phyloP scores from a whole-genome alignment of 1,140 invertebrate genomes.

The Glossosoma conforme region DNA sequence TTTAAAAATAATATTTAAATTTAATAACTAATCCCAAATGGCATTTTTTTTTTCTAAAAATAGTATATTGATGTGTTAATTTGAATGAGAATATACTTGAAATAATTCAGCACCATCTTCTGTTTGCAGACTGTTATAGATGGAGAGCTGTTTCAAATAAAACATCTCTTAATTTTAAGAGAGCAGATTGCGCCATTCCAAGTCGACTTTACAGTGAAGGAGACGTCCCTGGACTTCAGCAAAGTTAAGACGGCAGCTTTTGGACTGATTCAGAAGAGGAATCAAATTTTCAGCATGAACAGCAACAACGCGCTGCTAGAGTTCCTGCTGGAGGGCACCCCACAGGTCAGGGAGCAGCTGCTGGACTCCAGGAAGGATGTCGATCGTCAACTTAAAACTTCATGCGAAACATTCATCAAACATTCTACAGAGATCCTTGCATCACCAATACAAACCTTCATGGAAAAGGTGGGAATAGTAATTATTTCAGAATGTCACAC shows the following conservation, averaged over 20 bases:
- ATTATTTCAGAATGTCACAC: too few species aligned
- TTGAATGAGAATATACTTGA: too few species aligned
- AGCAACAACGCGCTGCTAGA: conserved; percentile 89
- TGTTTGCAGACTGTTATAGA: conserved; percentile 67
- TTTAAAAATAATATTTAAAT: too few species aligned
- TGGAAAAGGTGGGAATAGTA: conserved; percentile 63
- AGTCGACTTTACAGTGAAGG: conserved; percentile 90
- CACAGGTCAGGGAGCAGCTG: conserved; percentile 86
- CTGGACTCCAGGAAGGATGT: conserved; percentile 94
- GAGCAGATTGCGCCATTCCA: conserved; percentile 99
- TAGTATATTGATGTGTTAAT: too few species aligned
- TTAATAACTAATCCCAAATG: too few species aligned
- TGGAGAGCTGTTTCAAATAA: conserved; percentile 94
- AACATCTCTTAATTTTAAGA: conserved; percentile 92
- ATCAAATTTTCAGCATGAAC: conserved; percentile 80
- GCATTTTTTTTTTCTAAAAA: too few species aligned
- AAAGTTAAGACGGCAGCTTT: conserved; percentile 83
- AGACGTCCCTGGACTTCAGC: conserved; percentile 88
- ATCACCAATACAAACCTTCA: conserved; percentile 64
- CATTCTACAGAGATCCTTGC: conserved; percentile 73
- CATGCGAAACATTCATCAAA: conserved; percentile 89
- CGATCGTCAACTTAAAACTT: conserved; percentile 82
- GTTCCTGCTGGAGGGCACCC: conserved; percentile 86
- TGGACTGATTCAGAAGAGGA: conserved; percentile 78
- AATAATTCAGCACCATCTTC: conserved; percentile 4